phyloP scores from a whole-genome alignment of 1,140 invertebrate species.

The Yoshiicerus persimilis region DNA sequence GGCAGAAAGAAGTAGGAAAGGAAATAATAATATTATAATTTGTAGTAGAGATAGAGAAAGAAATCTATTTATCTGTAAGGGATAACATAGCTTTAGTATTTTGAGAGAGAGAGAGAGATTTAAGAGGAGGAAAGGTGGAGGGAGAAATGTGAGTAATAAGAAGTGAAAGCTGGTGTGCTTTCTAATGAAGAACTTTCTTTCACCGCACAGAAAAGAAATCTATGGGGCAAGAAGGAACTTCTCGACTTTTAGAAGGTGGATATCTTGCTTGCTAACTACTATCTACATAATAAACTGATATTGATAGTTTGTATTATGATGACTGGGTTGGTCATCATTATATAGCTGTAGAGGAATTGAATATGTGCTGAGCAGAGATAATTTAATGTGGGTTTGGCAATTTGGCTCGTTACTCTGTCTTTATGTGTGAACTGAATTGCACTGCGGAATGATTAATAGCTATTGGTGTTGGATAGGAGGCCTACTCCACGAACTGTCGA shows the following conservation, averaged over 20 bases:
- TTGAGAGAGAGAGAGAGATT: no score
- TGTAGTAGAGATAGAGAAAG: no score
- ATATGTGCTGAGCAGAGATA: not conserved
- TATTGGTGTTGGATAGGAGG: slow-evolving; percentile 67
- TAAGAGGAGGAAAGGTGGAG: no score
- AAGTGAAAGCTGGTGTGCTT: not conserved
- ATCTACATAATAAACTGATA: not conserved
- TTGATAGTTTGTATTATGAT: not conserved
- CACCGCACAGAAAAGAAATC: not conserved
- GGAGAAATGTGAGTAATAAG: not conserved
- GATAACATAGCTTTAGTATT: no score
- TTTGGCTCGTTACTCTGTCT: not conserved
- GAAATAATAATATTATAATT: no score
- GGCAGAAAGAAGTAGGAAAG: no score
- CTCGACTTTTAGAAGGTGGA: not conserved
- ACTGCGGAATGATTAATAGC: not conserved
- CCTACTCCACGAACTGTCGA: slow-evolving; percentile 94
- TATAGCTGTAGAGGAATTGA: not conserved
- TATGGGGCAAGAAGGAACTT: not conserved
- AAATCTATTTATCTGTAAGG: no score
- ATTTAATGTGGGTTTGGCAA: not conserved
- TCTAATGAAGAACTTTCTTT: not conserved
- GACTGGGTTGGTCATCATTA: not conserved
- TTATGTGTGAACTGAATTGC: not conserved
- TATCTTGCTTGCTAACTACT: not conserved